Percentiles rank a stretch among this genome's conserved stretches.
Evolutionary conservation across 2,797 vertebrate genomes (phyloP).

Genomic region (Microcaecilia unicolor): DNA sequence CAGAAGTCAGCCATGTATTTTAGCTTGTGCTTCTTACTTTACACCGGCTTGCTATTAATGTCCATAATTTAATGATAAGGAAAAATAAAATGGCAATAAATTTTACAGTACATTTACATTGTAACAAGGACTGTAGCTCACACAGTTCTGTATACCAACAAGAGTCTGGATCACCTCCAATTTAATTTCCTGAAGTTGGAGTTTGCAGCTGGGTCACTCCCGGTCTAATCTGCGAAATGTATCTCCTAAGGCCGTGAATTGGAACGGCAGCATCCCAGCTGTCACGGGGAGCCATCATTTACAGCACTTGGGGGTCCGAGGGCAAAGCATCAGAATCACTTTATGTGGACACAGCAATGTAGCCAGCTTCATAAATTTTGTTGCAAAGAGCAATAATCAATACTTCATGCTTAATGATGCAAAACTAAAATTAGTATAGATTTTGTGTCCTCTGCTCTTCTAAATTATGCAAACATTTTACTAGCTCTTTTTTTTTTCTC

Average conservation of each 20-base stretch:
- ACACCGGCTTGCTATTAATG: slow-evolving; percentile 7
- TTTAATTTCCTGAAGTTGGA: slow-evolving; percentile 53
- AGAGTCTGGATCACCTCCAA: slow-evolving; percentile 51
- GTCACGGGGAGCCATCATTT: slow-evolving; percentile 34
- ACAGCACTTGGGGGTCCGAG: slow-evolving; percentile 31
- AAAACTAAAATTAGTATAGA: slow-evolving; percentile 86
- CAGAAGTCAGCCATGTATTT: slow-evolving; percentile 7
- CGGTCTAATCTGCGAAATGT: slow-evolving; percentile 25
- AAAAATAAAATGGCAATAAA: slow-evolving; percentile 10
- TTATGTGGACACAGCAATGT: slow-evolving; percentile 29
- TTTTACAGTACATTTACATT: slow-evolving; percentile 19
- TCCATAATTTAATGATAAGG: background rate
- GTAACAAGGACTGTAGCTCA: slow-evolving; percentile 26
- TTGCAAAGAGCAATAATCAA: slow-evolving; percentile 53
- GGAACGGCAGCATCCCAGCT: slow-evolving; percentile 20
- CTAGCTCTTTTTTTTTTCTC: slow-evolving; percentile 43
- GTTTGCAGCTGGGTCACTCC: slow-evolving; percentile 35
- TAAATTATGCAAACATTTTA: slow-evolving; percentile 75
- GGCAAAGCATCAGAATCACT: slow-evolving; percentile 25
- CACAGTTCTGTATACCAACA: slow-evolving; percentile 8
- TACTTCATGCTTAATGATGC: slow-evolving; percentile 71
- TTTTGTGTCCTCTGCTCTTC: slow-evolving; percentile 70
- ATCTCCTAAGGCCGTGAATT: slow-evolving; percentile 31
- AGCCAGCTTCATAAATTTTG: slow-evolving; percentile 50
- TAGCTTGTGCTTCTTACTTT: slow-evolving; percentile 7